Conservation (phyloP, 1,140 invertebrate species). For the Orussus abietinus region DNA sequence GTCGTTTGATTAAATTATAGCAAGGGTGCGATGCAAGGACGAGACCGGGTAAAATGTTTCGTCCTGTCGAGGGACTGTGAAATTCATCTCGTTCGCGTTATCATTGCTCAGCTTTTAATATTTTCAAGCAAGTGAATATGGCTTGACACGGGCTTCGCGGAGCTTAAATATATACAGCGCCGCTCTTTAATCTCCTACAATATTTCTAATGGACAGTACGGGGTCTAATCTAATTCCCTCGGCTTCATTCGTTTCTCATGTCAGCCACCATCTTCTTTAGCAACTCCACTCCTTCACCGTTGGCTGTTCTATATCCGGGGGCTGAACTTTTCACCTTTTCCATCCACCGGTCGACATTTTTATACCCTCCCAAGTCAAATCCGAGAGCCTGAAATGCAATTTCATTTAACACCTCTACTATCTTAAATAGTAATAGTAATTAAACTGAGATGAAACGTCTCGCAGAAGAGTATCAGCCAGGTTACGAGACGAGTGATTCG, state of each 20-base stretch:
- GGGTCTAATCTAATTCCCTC: conserved; percentile 1
- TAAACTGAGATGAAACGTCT: background rate
- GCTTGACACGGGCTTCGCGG: background rate
- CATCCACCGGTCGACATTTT: conserved; percentile 68
- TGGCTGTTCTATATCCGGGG: conserved; percentile 70
- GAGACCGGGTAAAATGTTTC: too few relatives aligned
- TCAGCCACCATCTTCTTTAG: conserved; percentile 25
- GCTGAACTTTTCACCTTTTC: conserved; percentile 64
- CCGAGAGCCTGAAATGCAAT: conserved; percentile 59
- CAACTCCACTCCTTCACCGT: conserved; percentile 53
- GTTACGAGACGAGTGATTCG: too few relatives aligned
- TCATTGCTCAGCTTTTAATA: background rate
- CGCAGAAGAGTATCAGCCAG: too few relatives aligned
- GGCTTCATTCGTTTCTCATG: conserved; percentile 10
- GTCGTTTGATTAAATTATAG: too few relatives aligned
- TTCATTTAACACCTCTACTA: conserved; percentile 3
- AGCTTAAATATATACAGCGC: background rate
- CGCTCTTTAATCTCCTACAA: background rate
- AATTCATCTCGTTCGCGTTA: background rate
- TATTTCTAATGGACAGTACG: background rate
- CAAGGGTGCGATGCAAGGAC: too few relatives aligned
- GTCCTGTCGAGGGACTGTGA: too few relatives aligned
- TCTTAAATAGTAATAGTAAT: background rate
- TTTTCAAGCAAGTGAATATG: background rate
- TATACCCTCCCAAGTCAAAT: conserved; percentile 64